A percentile compares a stretch with the other conserved stretches of the same genome.
Evolutionary conservation across 2,888 invertebrate genomes (phyloP).

Genomic region (Harpalus rubripes): DNA sequence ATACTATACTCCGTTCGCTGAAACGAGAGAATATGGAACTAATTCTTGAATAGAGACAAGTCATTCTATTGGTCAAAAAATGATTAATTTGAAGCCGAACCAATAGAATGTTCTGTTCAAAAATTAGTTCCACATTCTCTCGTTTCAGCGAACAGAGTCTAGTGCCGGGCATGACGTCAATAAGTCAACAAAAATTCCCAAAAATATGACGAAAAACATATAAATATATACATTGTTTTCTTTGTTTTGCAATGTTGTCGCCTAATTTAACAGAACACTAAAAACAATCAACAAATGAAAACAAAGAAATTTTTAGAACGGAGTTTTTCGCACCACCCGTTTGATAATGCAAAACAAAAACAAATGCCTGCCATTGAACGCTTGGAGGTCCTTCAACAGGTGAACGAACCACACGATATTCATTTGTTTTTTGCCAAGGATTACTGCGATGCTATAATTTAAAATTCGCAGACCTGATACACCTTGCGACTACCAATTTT

Average conservation of each 20-base stretch:
- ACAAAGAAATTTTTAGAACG: slow-evolving; percentile 38
- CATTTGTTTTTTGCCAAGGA: slow-evolving; percentile 51
- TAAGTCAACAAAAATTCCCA: no score
- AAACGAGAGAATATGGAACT: no score
- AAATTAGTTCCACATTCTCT: no score
- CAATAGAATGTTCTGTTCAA: no score
- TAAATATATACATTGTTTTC: not conserved
- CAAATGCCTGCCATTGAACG: slow-evolving; percentile 52
- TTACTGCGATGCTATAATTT: slow-evolving; percentile 50
- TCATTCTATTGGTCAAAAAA: no score
- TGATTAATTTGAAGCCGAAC: no score
- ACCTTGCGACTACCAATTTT: slow-evolving; percentile 16
- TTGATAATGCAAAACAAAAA: slow-evolving; percentile 55
- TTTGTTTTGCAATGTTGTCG: not conserved
- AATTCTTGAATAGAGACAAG: no score
- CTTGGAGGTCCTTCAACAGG: slow-evolving; percentile 59
- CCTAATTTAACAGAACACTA: not conserved
- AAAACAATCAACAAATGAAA: not conserved
- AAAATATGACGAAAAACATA: no score
- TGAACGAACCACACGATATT: slow-evolving; percentile 54
- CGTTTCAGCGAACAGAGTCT: no score
- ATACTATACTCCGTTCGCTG: no score
- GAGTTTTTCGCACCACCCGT: slow-evolving; percentile 3
- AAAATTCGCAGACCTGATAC: slow-evolving; percentile 39
- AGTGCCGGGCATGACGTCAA: no score